A percentile compares a stretch with the other conserved stretches of the same genome.
Conservation (phyloP, 2,888 invertebrate genomes). For the Melipona bicolor region DNA sequence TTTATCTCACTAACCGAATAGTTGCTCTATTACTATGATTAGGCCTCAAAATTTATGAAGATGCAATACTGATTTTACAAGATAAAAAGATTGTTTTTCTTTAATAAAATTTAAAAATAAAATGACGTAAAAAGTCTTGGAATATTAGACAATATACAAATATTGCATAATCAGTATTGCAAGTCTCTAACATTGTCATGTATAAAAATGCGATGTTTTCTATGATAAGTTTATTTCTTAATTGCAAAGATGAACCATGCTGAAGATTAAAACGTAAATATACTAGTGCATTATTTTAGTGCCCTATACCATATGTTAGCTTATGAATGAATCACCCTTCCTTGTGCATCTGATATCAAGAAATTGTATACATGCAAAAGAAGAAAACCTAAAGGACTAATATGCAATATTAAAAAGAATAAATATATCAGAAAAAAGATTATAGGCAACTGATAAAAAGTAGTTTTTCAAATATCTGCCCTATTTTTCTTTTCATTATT, state of each 20-base stretch:
- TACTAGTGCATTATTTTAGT: slow-evolving; percentile 35
- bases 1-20: slow-evolving; percentile 78
- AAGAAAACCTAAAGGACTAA: slow-evolving; percentile 13
- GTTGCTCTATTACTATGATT: slow-evolving; percentile 56
- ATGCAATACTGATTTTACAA: slow-evolving; percentile 54
- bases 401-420: slow-evolving; percentile 2
- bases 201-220: slow-evolving; percentile 28
- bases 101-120: background rate
- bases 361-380: slow-evolving; percentile 17
- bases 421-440: background rate
- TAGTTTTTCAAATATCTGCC: background rate
- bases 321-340: background rate
- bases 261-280: slow-evolving; percentile 17
- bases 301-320: slow-evolving; percentile 38
- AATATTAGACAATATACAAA: background rate
- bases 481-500: background rate
- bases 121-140: background rate
- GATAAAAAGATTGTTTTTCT: background rate
- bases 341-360: slow-evolving; percentile 4
- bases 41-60: slow-evolving; percentile 54
- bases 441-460: background rate
- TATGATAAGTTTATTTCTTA: slow-evolving; percentile 4
- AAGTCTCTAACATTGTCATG: slow-evolving; percentile 13
- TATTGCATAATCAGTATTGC: slow-evolving; percentile 40
- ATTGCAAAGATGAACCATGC: slow-evolving; percentile 37